Conservation (phyloP, 2,888 invertebrate species). For the Lypha dubia region DNA sequence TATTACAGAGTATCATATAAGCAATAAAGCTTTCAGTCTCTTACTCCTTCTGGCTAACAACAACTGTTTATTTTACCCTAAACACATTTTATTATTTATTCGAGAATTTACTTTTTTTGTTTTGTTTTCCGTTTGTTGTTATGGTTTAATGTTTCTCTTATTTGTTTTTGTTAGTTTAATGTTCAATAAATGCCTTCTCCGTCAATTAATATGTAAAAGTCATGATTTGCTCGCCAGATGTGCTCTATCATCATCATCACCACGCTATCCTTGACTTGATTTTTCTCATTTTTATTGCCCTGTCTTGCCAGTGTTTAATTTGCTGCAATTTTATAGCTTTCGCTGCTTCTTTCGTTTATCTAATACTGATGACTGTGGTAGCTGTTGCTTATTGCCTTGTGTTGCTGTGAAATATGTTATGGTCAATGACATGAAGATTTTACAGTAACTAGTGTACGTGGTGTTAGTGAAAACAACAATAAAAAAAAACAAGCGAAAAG, state of each 20-base stretch:
- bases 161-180: background rate
- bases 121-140: too few species aligned
- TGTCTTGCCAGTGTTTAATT: background rate
- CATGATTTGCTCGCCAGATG: conserved; percentile 66
- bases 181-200: conserved; percentile 24
- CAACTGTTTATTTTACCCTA: conserved; percentile 53
- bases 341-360: background rate
- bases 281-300: conserved; percentile 37
- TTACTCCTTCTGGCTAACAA: conserved; percentile 6
- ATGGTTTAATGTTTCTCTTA: background rate
- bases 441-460: conserved; percentile 25
- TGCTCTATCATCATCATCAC: conserved; percentile 60
- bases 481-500: background rate
- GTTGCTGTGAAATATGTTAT: background rate
- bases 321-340: conserved; percentile 40
- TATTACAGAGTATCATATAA: background rate
- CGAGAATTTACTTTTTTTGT: background rate
- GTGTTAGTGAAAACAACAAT: background rate
- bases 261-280: conserved; percentile 68
- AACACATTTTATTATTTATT: conserved; percentile 50
- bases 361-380: background rate
- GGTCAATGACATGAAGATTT: conserved; percentile 53
- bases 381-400: conserved; percentile 1
- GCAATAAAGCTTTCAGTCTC: background rate
- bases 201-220: conserved; percentile 54